Conservation (phyloP, 2,888 invertebrate genomes). For the Hymenopus coronatus region DNA sequence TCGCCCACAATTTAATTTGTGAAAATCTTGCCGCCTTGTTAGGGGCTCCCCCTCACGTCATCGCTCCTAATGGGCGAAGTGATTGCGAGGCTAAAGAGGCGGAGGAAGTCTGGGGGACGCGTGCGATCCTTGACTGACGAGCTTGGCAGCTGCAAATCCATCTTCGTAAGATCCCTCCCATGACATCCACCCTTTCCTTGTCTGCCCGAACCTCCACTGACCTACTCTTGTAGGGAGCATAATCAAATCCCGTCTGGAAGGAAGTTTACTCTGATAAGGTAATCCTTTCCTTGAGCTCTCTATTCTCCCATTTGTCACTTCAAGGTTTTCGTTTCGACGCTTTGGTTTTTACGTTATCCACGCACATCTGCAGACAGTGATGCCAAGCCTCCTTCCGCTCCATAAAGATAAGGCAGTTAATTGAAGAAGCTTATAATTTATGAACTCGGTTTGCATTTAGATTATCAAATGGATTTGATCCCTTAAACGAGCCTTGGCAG, state of each 20-base stretch:
- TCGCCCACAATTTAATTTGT: constrained; percentile 31
- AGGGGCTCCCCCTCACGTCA: not conserved
- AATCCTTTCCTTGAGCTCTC: not conserved
- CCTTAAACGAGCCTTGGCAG: too few species aligned
- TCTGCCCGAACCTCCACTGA: not conserved
- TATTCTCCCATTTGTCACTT: not conserved
- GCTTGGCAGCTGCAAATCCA: not conserved
- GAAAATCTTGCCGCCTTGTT: constrained; percentile 32
- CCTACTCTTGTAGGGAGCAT: not conserved
- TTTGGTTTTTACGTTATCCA: not conserved
- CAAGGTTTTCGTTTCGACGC: not conserved
- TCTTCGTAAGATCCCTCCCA: not conserved
- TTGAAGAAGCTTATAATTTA: too few species aligned
- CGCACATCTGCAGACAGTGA: too few species aligned
- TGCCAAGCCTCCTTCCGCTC: too few species aligned
- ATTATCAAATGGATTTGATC: too few species aligned
- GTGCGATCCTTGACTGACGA: not conserved
- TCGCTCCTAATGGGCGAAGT: constrained; percentile 25
- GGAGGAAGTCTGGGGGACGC: not conserved
- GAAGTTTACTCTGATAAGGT: not conserved
- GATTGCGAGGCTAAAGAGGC: constrained; percentile 24
- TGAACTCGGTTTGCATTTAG: too few species aligned
- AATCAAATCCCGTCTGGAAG: not conserved
- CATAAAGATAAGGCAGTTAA: too few species aligned
- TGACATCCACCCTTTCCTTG: not conserved